Evolutionary conservation across 2,888 invertebrate species (phyloP), one percentile per base, ranked within the genome.

Genomic region (Dicycla oo): DNA sequence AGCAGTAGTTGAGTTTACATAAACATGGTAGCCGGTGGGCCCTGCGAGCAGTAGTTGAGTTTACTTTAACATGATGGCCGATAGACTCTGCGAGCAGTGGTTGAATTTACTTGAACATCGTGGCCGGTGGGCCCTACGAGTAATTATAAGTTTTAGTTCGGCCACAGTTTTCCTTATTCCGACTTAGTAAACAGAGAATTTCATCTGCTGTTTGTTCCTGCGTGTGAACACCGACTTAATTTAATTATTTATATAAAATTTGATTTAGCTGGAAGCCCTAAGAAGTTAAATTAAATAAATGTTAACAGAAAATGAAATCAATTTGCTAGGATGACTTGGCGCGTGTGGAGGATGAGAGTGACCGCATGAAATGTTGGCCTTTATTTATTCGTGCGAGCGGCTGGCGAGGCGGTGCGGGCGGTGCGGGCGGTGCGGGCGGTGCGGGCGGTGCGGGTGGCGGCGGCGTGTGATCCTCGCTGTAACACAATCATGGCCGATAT

Each of bases 401-500:
- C 10, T 18, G 6, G 56, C 11, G 47, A 26, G 49, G n/a, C n/a
- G 11, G 53, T 40, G 26, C 4, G 40, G 13, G 30, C 8, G 11
- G 23, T 13, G 20, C 5, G 26, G 15, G 56, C 3, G 13, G 10
- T 4, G 70, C 43, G 43, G 38, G 38, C 38, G 38, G 38, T 38
- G 38, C 38, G 38, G 34, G 0, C 38, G 38, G 38, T 6, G 38
- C 38, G 38, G 38, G 38, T 3, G 34, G 49, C 30, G 38, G 7
- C 15, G 30, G 54, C 23, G 26, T 4, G 30, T 49, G 72, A n/a
- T 34, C 49, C 26, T 20, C 73, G 20, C 20, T 13, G 56, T 73
- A 67, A 80, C 65, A 67, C 34, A 73, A 80, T 73, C 67, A 73
- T 57, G 64, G 64, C 26, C 57, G 75, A 75, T 67, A 64, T 62